Evolutionary conservation across 2,888 invertebrate genomes (phyloP).

Genomic region (Dicycla oo): DNA sequence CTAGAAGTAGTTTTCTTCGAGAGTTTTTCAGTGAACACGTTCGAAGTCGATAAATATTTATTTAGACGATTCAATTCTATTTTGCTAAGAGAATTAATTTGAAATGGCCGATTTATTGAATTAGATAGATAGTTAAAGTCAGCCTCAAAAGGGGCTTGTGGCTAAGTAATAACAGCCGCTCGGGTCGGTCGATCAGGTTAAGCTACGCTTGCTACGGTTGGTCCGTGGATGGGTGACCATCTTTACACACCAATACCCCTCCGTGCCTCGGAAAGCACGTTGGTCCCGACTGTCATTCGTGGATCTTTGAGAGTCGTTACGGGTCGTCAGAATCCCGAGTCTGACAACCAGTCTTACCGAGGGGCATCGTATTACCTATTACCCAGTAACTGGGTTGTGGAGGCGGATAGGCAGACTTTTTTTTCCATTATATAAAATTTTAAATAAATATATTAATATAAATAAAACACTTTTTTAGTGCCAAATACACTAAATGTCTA

Average conservation of each 20-base stretch:
- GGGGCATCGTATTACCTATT: neutral
- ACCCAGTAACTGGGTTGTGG: neutral
- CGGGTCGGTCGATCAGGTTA: neutral
- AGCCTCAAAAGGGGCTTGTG: neutral
- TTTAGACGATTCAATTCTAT: neutral
- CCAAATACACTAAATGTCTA: too few relatives aligned
- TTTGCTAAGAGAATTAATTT: slow-evolving; percentile 8
- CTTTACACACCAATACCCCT: neutral
- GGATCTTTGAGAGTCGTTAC: neutral
- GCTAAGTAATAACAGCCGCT: neutral
- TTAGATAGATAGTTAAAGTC: too few relatives aligned
- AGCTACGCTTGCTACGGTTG: neutral
- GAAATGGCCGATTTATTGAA: neutral
- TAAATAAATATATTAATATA: too few relatives aligned
- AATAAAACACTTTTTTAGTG: too few relatives aligned
- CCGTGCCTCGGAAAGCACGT: neutral
- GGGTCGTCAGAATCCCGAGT: neutral
- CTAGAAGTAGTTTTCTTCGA: slow-evolving; percentile 41
- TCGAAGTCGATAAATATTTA: slow-evolving; percentile 40
- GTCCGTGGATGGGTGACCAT: neutral
- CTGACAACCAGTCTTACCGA: neutral
- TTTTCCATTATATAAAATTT: too few relatives aligned
- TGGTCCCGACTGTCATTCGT: neutral
- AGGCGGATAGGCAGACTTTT: too few relatives aligned
- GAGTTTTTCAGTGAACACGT: slow-evolving; percentile 20